Evolutionary conservation across 2,888 invertebrate genomes (phyloP).

Genomic region (Chrysolina americana): DNA sequence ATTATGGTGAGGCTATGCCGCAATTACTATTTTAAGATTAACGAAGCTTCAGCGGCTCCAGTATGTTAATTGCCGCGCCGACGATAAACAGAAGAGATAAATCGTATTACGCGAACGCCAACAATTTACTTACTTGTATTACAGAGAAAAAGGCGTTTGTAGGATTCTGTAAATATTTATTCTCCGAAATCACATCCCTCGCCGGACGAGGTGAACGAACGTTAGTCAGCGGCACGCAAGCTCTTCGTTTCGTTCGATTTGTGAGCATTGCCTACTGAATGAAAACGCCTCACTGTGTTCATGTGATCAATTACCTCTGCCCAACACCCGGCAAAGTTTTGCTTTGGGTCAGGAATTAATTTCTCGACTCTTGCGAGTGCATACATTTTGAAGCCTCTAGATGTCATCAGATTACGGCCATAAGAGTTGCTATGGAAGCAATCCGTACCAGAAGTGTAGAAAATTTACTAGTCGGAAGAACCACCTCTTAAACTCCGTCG

Average conservation of each 20-base stretch:
- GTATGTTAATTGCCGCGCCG: constrained; percentile 26
- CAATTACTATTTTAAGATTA: constrained; percentile 27
- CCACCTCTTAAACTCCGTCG: too few species aligned
- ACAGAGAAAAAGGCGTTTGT: neutral
- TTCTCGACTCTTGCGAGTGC: too few species aligned
- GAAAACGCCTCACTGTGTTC: neutral
- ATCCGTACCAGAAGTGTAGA: too few species aligned
- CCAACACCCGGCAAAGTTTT: too few species aligned
- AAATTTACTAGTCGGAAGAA: too few species aligned
- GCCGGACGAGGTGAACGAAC: constrained; percentile 14
- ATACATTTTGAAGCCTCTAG: too few species aligned
- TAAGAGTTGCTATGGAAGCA: too few species aligned
- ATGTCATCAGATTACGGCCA: too few species aligned
- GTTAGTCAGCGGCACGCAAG: constrained; percentile 3
- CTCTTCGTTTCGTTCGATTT: constrained; percentile 7
- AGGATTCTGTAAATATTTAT: constrained; percentile 15
- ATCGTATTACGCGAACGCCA: constrained; percentile 8
- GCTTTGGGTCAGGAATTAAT: too few species aligned
- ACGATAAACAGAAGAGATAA: constrained; percentile 25
- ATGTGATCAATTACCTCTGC: too few species aligned
- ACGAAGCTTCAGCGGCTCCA: constrained; percentile 5
- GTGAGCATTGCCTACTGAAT: neutral
- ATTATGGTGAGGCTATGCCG: constrained; percentile 20
- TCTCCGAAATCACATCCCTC: constrained; percentile 13
- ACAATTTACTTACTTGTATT: constrained; percentile 7